Conservation (phyloP, 2,888 invertebrate genomes). For the Agrilus mali region DNA sequence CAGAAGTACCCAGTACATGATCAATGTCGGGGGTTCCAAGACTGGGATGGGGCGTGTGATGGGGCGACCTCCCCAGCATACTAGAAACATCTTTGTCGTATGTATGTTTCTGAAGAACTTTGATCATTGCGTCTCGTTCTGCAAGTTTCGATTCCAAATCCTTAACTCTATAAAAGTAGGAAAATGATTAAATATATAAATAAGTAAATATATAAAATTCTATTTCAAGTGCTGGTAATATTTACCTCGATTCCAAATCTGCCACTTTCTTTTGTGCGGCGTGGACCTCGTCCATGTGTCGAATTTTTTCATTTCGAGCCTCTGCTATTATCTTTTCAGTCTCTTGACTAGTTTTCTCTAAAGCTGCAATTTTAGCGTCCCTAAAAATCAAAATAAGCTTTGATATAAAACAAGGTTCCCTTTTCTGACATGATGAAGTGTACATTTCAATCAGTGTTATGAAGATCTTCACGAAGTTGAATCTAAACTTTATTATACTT, state of each 20-base stretch:
- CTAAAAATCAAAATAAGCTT: slow-evolving; percentile 30
- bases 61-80: slow-evolving; percentile 36
- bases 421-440: too few species aligned
- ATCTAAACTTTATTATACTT: slow-evolving; percentile 18
- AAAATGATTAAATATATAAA: slow-evolving; percentile 2
- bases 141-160: slow-evolving; percentile 78
- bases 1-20: slow-evolving; percentile 33
- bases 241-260: slow-evolving; percentile 69
- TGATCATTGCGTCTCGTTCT: slow-evolving; percentile 83
- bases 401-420: too few species aligned
- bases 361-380: slow-evolving; percentile 73
- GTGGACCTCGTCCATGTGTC: slow-evolving; percentile 81
- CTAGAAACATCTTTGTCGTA: slow-evolving; percentile 54
- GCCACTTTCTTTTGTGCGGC: slow-evolving; percentile 75
- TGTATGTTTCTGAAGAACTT: slow-evolving; percentile 72
- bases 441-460: too few species aligned
- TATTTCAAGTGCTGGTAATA: background rate
- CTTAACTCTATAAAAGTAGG: slow-evolving; percentile 46
- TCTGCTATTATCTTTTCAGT: slow-evolving; percentile 76
- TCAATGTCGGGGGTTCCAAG: slow-evolving; percentile 37
- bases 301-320: slow-evolving; percentile 72
- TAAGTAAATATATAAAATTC: background rate
- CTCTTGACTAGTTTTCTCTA: slow-evolving; percentile 72
- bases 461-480: slow-evolving; percentile 1
- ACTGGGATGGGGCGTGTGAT: slow-evolving; percentile 39